phyloP scores from a whole-genome alignment of 2,888 invertebrate species.

The Caenorhabditis imperialis region DNA sequence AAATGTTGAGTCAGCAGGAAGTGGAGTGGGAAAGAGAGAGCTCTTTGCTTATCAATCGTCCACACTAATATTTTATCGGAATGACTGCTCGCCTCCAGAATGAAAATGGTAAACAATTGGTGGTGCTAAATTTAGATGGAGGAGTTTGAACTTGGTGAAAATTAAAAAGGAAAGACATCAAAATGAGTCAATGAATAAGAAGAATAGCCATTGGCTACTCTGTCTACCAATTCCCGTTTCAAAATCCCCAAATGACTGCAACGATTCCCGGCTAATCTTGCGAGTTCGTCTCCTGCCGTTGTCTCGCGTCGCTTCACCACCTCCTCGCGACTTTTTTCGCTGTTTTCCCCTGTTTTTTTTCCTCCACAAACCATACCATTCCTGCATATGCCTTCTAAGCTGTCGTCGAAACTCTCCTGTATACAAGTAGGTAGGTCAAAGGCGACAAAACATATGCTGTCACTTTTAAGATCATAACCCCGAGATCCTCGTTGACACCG shows the following conservation, averaged over 20 bases:
- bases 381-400: conserved; percentile 25
- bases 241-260: conserved; percentile 42
- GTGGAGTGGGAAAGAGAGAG: too few species aligned
- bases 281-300: conserved; percentile 41
- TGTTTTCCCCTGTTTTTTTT: conserved; percentile 12
- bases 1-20: too few species aligned
- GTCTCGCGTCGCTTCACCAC: conserved; percentile 22
- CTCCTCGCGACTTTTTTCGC: conserved; percentile 19
- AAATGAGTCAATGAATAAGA: too few species aligned
- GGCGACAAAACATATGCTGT: not conserved
- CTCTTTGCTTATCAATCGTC: too few species aligned
- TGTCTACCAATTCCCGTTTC: conserved; percentile 26
- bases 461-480: conserved; percentile 45
- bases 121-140: too few species aligned
- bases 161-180: too few species aligned
- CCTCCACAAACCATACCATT: conserved; percentile 1
- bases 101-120: too few species aligned
- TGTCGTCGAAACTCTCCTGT: conserved; percentile 34
- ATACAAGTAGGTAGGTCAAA: conserved; percentile 39
- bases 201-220: not conserved
- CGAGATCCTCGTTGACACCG: conserved; percentile 42
- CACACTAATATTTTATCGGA: too few species aligned
- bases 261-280: conserved; percentile 41
- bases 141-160: too few species aligned
- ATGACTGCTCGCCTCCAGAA: too few species aligned